These are phyloP conservation scores for Eutrigla gurnardus DNA, from an alignment of 2,797 vertebrate genomes.

Conservation along the genomic window DNA sequence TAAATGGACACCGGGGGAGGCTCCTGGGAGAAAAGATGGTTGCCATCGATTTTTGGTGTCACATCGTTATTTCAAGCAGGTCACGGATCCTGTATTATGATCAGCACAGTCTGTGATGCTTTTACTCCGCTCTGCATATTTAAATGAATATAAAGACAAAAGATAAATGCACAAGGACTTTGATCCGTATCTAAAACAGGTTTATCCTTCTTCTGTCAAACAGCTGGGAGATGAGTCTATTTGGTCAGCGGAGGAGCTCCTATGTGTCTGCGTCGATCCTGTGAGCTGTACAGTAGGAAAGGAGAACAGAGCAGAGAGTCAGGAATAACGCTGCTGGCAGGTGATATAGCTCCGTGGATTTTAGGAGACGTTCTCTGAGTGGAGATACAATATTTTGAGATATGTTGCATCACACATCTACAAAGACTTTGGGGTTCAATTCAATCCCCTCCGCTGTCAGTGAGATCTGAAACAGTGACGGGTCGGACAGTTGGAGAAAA, in stretches of 20 bases:
- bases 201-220: constrained; percentile 68
- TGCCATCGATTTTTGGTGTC: constrained; percentile 63
- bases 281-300: constrained; percentile 87
- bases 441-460: constrained; percentile 13
- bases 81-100: constrained; percentile 49
- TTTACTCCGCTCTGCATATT: constrained; percentile 63
- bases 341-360: constrained; percentile 2
- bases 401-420: constrained; percentile 27
- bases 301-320: constrained; percentile 26
- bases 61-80: constrained; percentile 66
- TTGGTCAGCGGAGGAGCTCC: constrained; percentile 60
- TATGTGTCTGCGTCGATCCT: constrained; percentile 96
- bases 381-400: constrained; percentile 26
- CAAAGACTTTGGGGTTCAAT: constrained; percentile 15
- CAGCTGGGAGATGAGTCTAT: constrained; percentile 63
- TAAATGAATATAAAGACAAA: constrained; percentile 74
- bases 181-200: constrained; percentile 72
- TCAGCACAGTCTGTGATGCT: constrained; percentile 55
- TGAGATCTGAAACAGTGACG: constrained; percentile 17
- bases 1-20: constrained; percentile 60
- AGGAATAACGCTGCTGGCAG: constrained; percentile 12
- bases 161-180: constrained; percentile 70
- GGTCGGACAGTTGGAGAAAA: constrained; percentile 9
- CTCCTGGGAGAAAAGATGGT: constrained; percentile 41
- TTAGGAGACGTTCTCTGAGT: constrained; percentile 13